phyloP scores from a whole-genome alignment of 2,888 invertebrate species.

The Vandiemenella viatica region DNA sequence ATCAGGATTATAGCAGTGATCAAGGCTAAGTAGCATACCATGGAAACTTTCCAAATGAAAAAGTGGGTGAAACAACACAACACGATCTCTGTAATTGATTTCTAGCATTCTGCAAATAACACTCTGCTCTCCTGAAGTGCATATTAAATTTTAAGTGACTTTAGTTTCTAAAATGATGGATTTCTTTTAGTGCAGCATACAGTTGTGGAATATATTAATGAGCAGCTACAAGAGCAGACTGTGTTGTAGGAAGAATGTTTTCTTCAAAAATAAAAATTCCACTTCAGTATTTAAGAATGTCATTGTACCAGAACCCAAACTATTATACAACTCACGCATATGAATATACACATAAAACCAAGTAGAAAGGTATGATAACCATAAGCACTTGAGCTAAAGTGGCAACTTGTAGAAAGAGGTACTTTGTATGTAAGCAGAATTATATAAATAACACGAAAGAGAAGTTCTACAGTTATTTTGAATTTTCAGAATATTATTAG shows the following conservation, averaged over 20 bases:
- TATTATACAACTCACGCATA: too few relatives aligned
- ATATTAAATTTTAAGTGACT: constrained; percentile 17
- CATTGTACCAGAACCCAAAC: too few relatives aligned
- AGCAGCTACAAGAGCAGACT: constrained; percentile 11
- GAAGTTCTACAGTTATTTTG: too few relatives aligned
- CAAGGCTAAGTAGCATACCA: not conserved
- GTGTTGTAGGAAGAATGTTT: constrained; percentile 13
- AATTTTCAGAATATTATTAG: too few relatives aligned
- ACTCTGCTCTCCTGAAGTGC: constrained; percentile 15
- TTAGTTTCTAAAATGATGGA: constrained; percentile 15
- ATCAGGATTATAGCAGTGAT: not conserved
- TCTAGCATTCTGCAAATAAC: constrained; percentile 14
- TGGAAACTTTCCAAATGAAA: not conserved
- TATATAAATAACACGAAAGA: too few relatives aligned
- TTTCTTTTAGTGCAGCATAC: constrained; percentile 14
- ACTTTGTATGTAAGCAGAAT: too few relatives aligned
- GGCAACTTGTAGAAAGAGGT: too few relatives aligned
- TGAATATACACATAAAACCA: too few relatives aligned
- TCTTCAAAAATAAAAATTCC: constrained; percentile 11
- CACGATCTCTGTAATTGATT: not conserved
- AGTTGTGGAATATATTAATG: constrained; percentile 6
- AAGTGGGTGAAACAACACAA: not conserved
- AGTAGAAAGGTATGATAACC: too few relatives aligned
- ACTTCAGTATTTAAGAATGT: too few relatives aligned
- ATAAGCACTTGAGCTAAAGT: too few relatives aligned